Evolutionary conservation across 1,140 invertebrate species (phyloP).

Genomic region (Artemia franciscana): DNA sequence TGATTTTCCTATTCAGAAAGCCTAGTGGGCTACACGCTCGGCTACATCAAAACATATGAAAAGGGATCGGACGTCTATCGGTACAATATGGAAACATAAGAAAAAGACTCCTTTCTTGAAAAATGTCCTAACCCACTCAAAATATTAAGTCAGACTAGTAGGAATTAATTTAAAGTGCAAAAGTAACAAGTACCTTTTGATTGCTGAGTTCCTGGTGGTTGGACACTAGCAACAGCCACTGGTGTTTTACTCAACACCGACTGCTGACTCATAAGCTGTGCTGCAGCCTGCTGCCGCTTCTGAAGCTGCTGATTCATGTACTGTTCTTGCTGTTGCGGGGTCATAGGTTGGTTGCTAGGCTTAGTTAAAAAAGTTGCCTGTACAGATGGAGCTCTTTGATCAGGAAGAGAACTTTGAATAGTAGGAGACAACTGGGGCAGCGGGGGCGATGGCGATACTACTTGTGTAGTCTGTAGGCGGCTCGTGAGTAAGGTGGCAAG

Average conservation of each 20-base stretch:
- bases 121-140: no score
- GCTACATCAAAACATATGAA: no score
- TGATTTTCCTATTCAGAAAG: no score
- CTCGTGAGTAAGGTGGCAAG: slow-evolving; percentile 81
- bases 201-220: not conserved
- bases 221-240: slow-evolving; percentile 9
- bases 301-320: slow-evolving; percentile 11
- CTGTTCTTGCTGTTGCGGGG: slow-evolving; percentile 10
- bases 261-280: slow-evolving; percentile 21
- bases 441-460: slow-evolving; percentile 11
- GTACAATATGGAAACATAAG: no score
- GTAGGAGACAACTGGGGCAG: slow-evolving; percentile 2
- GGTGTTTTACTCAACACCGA: slow-evolving; percentile 7
- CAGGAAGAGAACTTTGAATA: slow-evolving; percentile 18
- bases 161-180: no score
- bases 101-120: no score
- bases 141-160: no score
- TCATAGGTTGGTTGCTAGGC: slow-evolving; percentile 13
- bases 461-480: slow-evolving; percentile 36
- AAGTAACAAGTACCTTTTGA: no score
- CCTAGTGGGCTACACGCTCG: no score
- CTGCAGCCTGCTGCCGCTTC: slow-evolving; percentile 18
- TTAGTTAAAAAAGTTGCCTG: slow-evolving; percentile 12
- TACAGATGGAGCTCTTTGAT: slow-evolving; percentile 14
- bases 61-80: no score